These are phyloP conservation scores for Alcedo atthis DNA, from an alignment of 2,797 vertebrate genomes.

Conservation along the genomic window DNA sequence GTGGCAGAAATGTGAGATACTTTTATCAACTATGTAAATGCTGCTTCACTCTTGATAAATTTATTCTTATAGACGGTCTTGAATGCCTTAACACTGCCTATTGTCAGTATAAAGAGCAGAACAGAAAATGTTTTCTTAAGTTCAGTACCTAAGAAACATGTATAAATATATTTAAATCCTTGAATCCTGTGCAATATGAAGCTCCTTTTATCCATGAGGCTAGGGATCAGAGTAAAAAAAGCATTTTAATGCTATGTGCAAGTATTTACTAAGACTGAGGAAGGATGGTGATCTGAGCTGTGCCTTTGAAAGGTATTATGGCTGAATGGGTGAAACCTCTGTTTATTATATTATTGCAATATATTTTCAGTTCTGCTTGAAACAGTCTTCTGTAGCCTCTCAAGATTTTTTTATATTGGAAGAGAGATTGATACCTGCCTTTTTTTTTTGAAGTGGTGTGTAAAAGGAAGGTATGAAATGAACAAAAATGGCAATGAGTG, in stretches of 20 bases:
- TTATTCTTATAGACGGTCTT: not conserved
- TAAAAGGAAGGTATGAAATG: not conserved
- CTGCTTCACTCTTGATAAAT: not conserved
- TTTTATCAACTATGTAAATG: not conserved
- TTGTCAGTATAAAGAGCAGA: not conserved
- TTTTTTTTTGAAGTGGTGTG: not conserved
- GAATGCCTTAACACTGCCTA: not conserved
- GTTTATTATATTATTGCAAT: not conserved
- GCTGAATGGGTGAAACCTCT: not conserved
- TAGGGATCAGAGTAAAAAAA: not conserved
- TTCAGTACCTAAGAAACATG: not conserved
- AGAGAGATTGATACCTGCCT: not conserved
- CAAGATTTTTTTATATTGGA: not conserved
- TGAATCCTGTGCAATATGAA: not conserved
- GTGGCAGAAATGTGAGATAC: not conserved
- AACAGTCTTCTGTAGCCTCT: not conserved
- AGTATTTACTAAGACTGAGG: not conserved
- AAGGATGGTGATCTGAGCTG: not conserved
- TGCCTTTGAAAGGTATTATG: not conserved
- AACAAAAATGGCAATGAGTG: not conserved
- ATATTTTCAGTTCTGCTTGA: not conserved
- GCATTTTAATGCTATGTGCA: not conserved
- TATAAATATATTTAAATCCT: not conserved
- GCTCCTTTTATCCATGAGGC: not conserved
- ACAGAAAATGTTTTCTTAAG: not conserved